Evolutionary conservation across 2,797 vertebrate genomes (phyloP).

Genomic region (Tamandua tetradactyla): DNA sequence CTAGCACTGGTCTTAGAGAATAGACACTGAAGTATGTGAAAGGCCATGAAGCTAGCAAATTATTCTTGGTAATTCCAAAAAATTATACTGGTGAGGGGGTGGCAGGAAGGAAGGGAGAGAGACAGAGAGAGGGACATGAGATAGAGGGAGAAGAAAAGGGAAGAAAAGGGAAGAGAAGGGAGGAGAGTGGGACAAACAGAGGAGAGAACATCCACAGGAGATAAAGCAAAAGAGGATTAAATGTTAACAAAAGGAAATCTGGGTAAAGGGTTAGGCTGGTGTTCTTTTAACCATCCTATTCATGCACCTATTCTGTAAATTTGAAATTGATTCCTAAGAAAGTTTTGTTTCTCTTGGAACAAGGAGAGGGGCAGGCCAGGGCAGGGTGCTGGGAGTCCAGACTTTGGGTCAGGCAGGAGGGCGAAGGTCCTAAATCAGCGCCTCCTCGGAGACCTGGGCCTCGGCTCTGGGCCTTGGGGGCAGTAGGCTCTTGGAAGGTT

Average conservation of each 20-base stretch:
- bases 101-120: too few relatives aligned
- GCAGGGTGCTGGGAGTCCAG: background rate
- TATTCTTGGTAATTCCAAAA: background rate
- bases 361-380: background rate
- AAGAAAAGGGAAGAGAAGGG: background rate
- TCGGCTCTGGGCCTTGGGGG: accelerated
- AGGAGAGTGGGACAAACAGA: background rate
- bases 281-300: background rate
- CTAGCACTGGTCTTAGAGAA: background rate
- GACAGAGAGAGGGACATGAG: background rate
- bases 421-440: background rate
- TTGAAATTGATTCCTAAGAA: background rate
- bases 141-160: too few relatives aligned
- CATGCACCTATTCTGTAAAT: background rate
- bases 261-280: background rate
- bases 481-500: too few relatives aligned
- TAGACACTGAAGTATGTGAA: background rate
- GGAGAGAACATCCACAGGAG: too few relatives aligned
- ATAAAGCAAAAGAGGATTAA: background rate
- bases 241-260: background rate
- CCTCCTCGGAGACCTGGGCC: too few relatives aligned
- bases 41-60: background rate
- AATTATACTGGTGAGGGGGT: background rate
- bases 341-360: background rate
- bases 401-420: background rate